Evolutionary conservation across 2,888 invertebrate species (phyloP).

Genomic region (Alsophila aescularia): DNA sequence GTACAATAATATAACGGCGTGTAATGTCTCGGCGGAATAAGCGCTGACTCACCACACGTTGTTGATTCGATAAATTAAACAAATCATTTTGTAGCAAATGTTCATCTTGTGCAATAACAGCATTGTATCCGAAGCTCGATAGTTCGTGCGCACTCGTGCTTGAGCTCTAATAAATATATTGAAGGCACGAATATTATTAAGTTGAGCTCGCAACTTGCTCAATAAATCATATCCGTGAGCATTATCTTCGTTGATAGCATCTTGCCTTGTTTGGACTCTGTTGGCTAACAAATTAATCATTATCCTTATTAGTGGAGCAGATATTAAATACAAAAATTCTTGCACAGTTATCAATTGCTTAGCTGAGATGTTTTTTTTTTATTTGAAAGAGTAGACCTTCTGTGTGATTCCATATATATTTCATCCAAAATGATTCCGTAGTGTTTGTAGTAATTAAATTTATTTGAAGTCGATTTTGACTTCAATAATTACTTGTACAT

Average conservation of each 20-base stretch:
- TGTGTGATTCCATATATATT: too few species aligned
- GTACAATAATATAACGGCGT: constrained; percentile 45
- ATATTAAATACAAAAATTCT: neutral
- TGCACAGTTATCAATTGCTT: too few species aligned
- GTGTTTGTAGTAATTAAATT: too few species aligned
- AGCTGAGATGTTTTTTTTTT: too few species aligned
- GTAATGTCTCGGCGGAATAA: constrained; percentile 51
- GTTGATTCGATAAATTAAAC: constrained; percentile 64
- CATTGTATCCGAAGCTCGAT: constrained; percentile 48
- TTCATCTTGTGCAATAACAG: constrained; percentile 69
- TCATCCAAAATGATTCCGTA: too few species aligned
- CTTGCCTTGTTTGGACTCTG: constrained; percentile 16
- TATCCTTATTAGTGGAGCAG: constrained; percentile 7
- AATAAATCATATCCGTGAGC: constrained; percentile 42
- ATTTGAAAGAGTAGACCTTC: too few species aligned
- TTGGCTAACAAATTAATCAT: constrained; percentile 22
- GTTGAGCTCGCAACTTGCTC: constrained; percentile 21
- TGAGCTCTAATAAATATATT: constrained; percentile 51
- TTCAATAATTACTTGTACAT: too few species aligned
- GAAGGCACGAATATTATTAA: constrained; percentile 38
- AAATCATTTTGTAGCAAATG: constrained; percentile 66
- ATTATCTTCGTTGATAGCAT: constrained; percentile 21
- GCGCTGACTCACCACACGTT: constrained; percentile 56
- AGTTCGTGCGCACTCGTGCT: constrained; percentile 49
- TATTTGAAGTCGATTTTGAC: too few species aligned